phyloP scores from a whole-genome alignment of 2,888 invertebrate species.

The Phyto melanocephala region DNA sequence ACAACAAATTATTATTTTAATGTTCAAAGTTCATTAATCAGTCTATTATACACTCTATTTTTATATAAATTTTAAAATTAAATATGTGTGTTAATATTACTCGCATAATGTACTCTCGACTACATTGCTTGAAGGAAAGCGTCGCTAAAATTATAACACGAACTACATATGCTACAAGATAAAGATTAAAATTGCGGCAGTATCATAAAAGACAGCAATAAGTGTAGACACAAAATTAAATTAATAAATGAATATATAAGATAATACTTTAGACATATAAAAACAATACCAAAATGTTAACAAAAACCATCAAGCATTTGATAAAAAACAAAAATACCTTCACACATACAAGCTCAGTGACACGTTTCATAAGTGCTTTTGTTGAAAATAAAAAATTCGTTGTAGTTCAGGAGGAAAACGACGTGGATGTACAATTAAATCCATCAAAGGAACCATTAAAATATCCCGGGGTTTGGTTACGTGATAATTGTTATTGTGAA shows the following conservation, averaged over 20 bases:
- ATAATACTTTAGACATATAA: not conserved
- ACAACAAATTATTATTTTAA: no score
- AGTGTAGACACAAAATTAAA: not conserved
- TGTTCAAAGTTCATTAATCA: no score
- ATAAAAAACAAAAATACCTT: constrained; percentile 5
- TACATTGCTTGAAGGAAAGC: no score
- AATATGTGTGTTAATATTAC: no score
- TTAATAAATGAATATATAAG: not conserved
- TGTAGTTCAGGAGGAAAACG: constrained; percentile 64
- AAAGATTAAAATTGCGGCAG: no score
- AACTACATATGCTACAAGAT: no score
- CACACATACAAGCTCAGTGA: not conserved
- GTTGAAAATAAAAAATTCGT: constrained; percentile 70
- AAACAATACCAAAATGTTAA: constrained; percentile 38
- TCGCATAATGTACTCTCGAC: no score
- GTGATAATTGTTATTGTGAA: constrained; percentile 87
- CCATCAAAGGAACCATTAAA: constrained; percentile 71
- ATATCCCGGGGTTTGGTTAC: constrained; percentile 85
- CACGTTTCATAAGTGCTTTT: constrained; percentile 57
- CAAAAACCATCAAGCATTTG: constrained; percentile 33
- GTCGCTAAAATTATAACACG: no score
- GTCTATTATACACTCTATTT: no score
- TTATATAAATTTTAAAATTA: no score
- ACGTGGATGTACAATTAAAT: constrained; percentile 70
- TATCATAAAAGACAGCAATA: constrained; percentile 13